Base-by-base conservation (phyloP, 53 echinoderm and acorn worm species). In the Echinometra lucunter region DNA sequence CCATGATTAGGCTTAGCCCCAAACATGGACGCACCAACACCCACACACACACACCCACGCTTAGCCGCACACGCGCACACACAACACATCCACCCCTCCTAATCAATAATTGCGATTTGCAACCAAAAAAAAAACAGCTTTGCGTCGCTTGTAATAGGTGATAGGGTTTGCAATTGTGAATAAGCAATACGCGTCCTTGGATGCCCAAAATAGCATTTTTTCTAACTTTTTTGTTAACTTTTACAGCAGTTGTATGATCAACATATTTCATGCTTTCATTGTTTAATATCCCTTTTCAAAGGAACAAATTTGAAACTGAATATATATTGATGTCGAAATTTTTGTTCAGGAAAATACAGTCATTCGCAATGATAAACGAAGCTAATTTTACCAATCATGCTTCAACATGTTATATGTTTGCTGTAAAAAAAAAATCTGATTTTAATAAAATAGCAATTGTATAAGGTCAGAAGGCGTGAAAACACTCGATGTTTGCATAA, bases 401-500 rank as follows among this genome's bases (percentile, higher is more conserved):
- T 63, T 4, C 63, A 23, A 4, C 63, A 18, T 63, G 21, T 63
- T 4, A 63, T 21, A 1, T 63, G 23, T 15, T 19, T 63, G 63
- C 19, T 8, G 19, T 3, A 23, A 63, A 58, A 23, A 63, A 58
- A 16, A 63, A 3, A 21, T 63, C 63, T 12, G 63, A 9, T 21
- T 18, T 63, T 56, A 56, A 9, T 23, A 49, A 49, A 25, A 85
- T 85, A 85, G 85, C 85, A n/a, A 49, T 85, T 27, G 28, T 15
- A n/a, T 49, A 49, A 85, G 49, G 85, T 49, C 85, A 49, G 27
- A 85, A 85, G 85, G 47, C 85, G n/a, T 49, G 85, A 49, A 85
- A 85, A 49, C 49, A 85, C 49, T 85, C n/a, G 45, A 85, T 45
- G 10, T 85, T 78, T 78, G 78, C 78, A 78, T 78, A 78, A 78